These are phyloP conservation scores for Ptychobarbus kaznakovi DNA, from an alignment of 2,797 vertebrate species.

Conservation along the genomic window DNA sequence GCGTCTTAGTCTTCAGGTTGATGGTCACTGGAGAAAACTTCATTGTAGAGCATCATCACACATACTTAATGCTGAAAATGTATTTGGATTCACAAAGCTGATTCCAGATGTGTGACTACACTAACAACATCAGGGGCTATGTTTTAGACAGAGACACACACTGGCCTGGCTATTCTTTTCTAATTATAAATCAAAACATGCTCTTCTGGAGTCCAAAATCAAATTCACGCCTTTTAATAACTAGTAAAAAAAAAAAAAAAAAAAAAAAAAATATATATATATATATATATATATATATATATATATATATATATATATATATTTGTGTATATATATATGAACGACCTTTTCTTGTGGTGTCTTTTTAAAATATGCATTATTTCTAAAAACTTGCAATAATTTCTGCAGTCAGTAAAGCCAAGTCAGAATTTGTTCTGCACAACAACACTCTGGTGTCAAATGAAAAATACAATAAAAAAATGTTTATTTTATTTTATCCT, in stretches of 20 bases:
- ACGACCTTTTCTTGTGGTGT: neutral
- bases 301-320: no score
- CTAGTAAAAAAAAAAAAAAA: neutral
- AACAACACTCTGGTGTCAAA: no score
- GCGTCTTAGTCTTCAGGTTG: neutral
- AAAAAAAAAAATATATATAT: no score
- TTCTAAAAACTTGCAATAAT: neutral
- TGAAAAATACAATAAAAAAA: no score
- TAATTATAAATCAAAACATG: neutral
- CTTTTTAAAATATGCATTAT: neutral
- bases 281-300: no score
- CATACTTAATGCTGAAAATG: neutral
- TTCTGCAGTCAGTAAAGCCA: no score
- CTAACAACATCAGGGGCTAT: neutral
- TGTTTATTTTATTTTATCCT: no score
- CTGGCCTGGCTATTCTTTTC: neutral
- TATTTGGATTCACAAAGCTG: constrained; percentile 5
- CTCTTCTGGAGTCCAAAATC: neutral
- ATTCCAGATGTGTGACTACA: neutral
- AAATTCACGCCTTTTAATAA: neutral
- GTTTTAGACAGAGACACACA: neutral
- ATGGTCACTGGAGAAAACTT: constrained; percentile 3
- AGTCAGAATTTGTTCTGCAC: no score
- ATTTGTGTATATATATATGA: neutral
- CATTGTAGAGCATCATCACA: neutral